A percentile compares a stretch with the other conserved stretches of the same genome.
Evolutionary conservation across 2,888 invertebrate species (phyloP).

Genomic region (Emesis furor): DNA sequence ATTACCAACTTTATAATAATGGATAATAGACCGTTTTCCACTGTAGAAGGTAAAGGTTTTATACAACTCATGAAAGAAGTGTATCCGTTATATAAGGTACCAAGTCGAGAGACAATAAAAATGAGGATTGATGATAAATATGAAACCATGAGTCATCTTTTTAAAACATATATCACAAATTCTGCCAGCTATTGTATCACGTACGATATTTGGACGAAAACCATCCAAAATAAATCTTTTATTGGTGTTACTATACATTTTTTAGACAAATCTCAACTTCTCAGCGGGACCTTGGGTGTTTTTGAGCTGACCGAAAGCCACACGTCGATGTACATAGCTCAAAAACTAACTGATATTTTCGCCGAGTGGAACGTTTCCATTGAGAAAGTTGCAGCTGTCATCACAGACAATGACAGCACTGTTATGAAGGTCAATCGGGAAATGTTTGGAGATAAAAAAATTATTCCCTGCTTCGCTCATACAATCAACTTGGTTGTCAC

Average conservation of each 20-base stretch:
- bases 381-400: slow-evolving; percentile 63
- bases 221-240: slow-evolving; percentile 58
- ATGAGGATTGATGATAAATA: slow-evolving; percentile 20
- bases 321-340: slow-evolving; percentile 44
- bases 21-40: slow-evolving; percentile 55
- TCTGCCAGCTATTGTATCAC: slow-evolving; percentile 43
- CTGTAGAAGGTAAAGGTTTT: slow-evolving; percentile 61
- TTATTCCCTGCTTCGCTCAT: slow-evolving; percentile 60
- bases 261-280: slow-evolving; percentile 46
- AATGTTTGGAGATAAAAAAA: slow-evolving; percentile 64
- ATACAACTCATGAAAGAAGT: slow-evolving; percentile 47
- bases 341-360: slow-evolving; percentile 52
- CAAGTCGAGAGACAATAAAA: slow-evolving; percentile 39
- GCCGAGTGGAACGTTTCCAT: slow-evolving; percentile 45
- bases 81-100: slow-evolving; percentile 49
- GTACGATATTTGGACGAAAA: slow-evolving; percentile 53
- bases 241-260: slow-evolving; percentile 52
- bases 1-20: slow-evolving; percentile 58
- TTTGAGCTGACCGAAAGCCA: slow-evolving; percentile 52
- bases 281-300: slow-evolving; percentile 50
- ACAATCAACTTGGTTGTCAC: slow-evolving; percentile 52
- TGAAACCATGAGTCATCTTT: slow-evolving; percentile 29
- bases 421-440: slow-evolving; percentile 53
- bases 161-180: slow-evolving; percentile 28
- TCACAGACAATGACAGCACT: slow-evolving; percentile 65